phyloP scores from a whole-genome alignment of 1,140 invertebrate genomes.

The Drosophila rufa region DNA sequence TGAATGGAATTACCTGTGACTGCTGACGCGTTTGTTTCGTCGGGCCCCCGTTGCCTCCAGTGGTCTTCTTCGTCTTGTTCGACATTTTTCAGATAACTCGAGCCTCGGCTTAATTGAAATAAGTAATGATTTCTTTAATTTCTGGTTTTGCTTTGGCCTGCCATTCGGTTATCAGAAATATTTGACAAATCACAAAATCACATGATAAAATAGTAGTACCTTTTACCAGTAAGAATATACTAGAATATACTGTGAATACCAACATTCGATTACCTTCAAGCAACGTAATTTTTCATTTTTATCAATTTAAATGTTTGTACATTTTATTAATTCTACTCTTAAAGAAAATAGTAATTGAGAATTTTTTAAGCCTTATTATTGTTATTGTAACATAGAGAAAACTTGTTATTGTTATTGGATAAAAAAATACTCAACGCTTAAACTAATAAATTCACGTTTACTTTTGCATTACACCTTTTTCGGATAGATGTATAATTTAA shows the following conservation, averaged over 20 bases:
- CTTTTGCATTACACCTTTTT: too few species aligned
- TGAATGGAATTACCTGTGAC: slow-evolving; percentile 53
- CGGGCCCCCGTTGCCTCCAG: slow-evolving; percentile 29
- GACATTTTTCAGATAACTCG: slow-evolving; percentile 42
- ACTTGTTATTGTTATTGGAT: too few species aligned
- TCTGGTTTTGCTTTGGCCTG: slow-evolving; percentile 47
- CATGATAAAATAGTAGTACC: slow-evolving; percentile 56
- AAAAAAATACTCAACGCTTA: too few species aligned
- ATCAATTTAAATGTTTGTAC: too few species aligned
- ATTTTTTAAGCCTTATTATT: background rate
- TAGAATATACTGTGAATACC: background rate
- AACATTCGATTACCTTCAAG: slow-evolving; percentile 12
- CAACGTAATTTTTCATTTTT: background rate
- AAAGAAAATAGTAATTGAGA: background rate
- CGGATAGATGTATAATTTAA: too few species aligned
- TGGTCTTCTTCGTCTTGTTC: slow-evolving; percentile 59
- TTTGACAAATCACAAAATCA: slow-evolving; percentile 62
- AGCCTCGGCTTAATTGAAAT: slow-evolving; percentile 22
- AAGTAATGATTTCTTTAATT: slow-evolving; percentile 40
- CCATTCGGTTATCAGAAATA: slow-evolving; percentile 52
- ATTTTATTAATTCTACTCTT: too few species aligned
- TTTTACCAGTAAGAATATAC: background rate
- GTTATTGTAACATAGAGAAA: too few species aligned
- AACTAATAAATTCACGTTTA: too few species aligned
- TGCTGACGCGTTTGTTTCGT: slow-evolving; percentile 55